These are phyloP conservation scores for Oxygymnocypris stewartii DNA, from an alignment of 2,113 vertebrate genomes.

Conservation along the genomic window DNA sequence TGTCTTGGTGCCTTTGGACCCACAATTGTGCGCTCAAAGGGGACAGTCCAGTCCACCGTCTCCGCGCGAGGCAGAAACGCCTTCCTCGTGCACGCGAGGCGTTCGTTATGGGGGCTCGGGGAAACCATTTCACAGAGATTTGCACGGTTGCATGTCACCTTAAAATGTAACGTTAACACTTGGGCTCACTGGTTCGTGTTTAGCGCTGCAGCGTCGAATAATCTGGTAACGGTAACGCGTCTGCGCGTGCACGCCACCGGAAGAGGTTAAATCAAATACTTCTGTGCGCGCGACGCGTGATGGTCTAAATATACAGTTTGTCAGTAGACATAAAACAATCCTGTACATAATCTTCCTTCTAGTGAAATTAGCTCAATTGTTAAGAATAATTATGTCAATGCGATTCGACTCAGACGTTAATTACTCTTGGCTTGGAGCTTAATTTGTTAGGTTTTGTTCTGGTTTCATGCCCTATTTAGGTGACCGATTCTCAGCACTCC, in stretches of 20 bases:
- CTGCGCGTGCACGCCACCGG: neutral
- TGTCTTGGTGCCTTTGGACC: neutral
- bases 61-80: constrained; percentile 8
- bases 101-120: neutral
- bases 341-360: no score
- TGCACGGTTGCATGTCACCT: neutral
- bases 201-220: neutral
- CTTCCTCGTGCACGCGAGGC: neutral
- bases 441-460: neutral
- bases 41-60: neutral
- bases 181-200: neutral
- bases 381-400: neutral
- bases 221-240: neutral
- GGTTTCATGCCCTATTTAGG: neutral
- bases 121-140: neutral
- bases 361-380: neutral
- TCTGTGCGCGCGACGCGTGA: neutral
- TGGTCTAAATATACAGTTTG: neutral
- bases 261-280: neutral
- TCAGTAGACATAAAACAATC: neutral
- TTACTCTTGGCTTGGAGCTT: neutral
- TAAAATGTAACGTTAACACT: no score
- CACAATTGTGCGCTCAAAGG: neutral
- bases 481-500: neutral
- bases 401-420: neutral